Evolutionary conservation across 2,113 vertebrate genomes (phyloP).

Genomic region (Sphaerodactylus townsendi): DNA sequence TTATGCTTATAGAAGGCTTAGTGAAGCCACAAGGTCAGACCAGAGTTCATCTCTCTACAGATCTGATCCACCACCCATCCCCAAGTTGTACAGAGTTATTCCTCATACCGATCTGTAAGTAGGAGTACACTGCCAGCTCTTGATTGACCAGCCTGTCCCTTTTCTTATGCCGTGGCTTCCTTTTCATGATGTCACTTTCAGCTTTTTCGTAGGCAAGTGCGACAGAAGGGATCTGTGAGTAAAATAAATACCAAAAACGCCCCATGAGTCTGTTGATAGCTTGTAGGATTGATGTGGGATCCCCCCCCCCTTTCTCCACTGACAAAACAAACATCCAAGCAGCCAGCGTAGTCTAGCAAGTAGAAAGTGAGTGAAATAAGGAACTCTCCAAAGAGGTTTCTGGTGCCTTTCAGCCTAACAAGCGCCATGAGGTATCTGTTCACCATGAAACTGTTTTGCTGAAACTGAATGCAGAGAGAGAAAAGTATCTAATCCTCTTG

Average conservation of each 20-base stretch:
- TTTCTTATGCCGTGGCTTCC: constrained; percentile 78
- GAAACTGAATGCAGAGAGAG: no score
- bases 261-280: neutral
- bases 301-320: no score
- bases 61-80: accelerated
- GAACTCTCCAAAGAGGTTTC: neutral
- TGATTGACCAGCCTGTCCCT: constrained; percentile 77
- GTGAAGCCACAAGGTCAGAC: accelerated
- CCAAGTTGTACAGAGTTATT: neutral
- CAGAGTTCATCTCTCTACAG: neutral
- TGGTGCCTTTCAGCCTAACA: no score
- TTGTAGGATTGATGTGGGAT: neutral
- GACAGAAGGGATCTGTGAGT: constrained; percentile 79
- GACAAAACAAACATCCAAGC: neutral
- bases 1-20: neutral
- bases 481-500: no score
- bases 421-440: no score
- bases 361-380: neutral
- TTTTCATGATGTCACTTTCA: constrained; percentile 83
- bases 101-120: constrained; percentile 77
- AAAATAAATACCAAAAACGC: neutral
- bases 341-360: neutral
- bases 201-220: constrained; percentile 81
- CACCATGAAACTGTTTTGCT: no score
- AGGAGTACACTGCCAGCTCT: constrained; percentile 77